Conservation (phyloP, 37 sponge, comb jelly and placozoan genomes). For the Beroe ovata region DNA sequence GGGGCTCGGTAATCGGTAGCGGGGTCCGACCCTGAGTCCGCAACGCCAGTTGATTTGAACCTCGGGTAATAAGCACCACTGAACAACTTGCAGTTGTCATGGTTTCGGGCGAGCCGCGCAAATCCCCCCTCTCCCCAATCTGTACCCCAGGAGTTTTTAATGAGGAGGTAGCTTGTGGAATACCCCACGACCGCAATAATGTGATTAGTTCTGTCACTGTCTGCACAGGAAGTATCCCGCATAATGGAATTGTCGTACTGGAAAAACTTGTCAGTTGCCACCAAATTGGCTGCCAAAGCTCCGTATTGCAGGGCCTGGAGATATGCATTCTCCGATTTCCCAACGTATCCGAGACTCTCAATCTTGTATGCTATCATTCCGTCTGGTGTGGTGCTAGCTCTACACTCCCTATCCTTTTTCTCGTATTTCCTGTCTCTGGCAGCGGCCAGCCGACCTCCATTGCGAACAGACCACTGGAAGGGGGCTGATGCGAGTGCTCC, state of each 20-base stretch:
- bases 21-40: constrained; percentile 13
- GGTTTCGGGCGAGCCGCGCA: not conserved
- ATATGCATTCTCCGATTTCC: not conserved
- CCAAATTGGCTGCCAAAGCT: not conserved
- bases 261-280: constrained; percentile 39
- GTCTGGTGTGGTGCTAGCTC: not conserved
- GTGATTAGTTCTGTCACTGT: not conserved
- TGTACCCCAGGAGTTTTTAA: constrained; percentile 65
- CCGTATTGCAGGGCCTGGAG: not conserved
- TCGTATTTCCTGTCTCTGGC: not conserved
- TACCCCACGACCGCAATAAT: constrained; percentile 25
- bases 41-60: not conserved
- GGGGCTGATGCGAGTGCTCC: not conserved
- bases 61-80: not conserved
- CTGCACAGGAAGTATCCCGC: constrained; percentile 14
- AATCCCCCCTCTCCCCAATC: constrained; percentile 40
- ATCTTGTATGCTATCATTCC: constrained; percentile 47
- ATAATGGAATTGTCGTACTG: constrained; percentile 34
- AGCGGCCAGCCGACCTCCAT: constrained; percentile 40
- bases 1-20: constrained; percentile 25
- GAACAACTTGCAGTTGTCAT: constrained; percentile 48
- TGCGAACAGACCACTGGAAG: not conserved
- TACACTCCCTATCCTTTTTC: not conserved
- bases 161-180: not conserved
- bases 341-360: not conserved